Base-by-base conservation (phyloP, 2,888 invertebrate species). In the Campoplex nolae region DNA sequence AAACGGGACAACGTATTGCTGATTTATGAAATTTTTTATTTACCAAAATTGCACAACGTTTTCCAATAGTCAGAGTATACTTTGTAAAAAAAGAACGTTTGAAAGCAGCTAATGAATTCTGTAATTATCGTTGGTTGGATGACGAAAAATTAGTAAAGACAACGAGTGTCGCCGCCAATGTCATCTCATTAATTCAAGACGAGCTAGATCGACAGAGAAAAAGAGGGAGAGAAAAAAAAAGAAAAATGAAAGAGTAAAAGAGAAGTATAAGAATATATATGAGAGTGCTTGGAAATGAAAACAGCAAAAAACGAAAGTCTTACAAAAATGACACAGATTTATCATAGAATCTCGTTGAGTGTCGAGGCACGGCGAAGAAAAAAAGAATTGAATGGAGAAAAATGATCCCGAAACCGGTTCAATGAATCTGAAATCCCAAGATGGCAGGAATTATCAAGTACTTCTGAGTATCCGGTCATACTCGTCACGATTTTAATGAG, bases 401-500 rank as follows among this genome's bases (percentile, higher is more conserved):
- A n/a, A 58, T 45, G 78, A 54, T n/a, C 38, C 9, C 32, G 16
- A 42, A 75, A 45, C n/a, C 32, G 35, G 48, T n/a, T 48, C 18
- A 42, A 51, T 51, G 62, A 71, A 65, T 65, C 38, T 56, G 48
- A 54, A 48, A 76, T 54, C 76, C 35, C 32, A 35, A 79, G 42
- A 65, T 51, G 13, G 32, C 54, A 85, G 88, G 87, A 89, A 89
- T 88, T 90, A 90, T 90, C 89, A 88, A 92, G 90, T 90, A 89
- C 86, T 48, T 86, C 38, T 62, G 58, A 56, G 45, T 54, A 18
- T 18, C 62, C 54, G 23, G 38, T 51, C 18, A 18, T n/a, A 28
- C 81, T 89, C 88, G 89, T 87, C 89, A 89, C 89, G 89, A 90
- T 91, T 91, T 92, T 92, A 92, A 92, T 91, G 92, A 92, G 92